Conservation (phyloP, 1,140 invertebrate genomes). For the Euglossa dilemma region DNA sequence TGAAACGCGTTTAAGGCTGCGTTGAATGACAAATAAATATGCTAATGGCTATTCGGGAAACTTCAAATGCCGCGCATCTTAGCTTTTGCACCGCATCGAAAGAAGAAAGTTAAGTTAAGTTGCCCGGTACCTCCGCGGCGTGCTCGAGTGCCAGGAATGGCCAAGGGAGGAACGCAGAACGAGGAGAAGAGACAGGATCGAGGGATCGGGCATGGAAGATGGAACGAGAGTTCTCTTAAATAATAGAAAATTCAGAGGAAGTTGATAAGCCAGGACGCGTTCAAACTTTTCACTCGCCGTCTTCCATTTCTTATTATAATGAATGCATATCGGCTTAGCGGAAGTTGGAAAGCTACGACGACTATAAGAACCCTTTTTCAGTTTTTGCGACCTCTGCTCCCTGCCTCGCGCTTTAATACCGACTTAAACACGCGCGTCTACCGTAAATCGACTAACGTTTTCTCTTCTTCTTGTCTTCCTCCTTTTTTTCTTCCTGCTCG, state of each 20-base stretch:
- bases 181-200: constrained; percentile 52
- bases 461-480: no score
- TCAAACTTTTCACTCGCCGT: constrained; percentile 81
- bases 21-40: constrained; percentile 80
- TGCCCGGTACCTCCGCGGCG: constrained; percentile 56
- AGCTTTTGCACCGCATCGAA: constrained; percentile 71
- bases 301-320: constrained; percentile 82
- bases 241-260: constrained; percentile 82
- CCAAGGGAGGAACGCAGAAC: constrained; percentile 38
- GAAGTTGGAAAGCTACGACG: constrained; percentile 71
- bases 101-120: constrained; percentile 74
- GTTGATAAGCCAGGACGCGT: constrained; percentile 80
- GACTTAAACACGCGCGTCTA: not conserved
- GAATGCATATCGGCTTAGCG: constrained; percentile 83
- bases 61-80: constrained; percentile 78
- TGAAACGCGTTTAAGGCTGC: constrained; percentile 60
- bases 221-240: constrained; percentile 77
- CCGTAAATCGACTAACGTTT: not conserved
- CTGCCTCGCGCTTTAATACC: constrained; percentile 4
- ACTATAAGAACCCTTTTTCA: constrained; percentile 78
- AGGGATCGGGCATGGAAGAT: constrained; percentile 40
- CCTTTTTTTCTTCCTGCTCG: not conserved
- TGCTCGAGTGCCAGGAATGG: constrained; percentile 34
- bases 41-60: constrained; percentile 77
- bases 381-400: constrained; percentile 59